phyloP scores from a whole-genome alignment of 2,113 vertebrate species.

The Ornithorhynchus anatinus region DNA sequence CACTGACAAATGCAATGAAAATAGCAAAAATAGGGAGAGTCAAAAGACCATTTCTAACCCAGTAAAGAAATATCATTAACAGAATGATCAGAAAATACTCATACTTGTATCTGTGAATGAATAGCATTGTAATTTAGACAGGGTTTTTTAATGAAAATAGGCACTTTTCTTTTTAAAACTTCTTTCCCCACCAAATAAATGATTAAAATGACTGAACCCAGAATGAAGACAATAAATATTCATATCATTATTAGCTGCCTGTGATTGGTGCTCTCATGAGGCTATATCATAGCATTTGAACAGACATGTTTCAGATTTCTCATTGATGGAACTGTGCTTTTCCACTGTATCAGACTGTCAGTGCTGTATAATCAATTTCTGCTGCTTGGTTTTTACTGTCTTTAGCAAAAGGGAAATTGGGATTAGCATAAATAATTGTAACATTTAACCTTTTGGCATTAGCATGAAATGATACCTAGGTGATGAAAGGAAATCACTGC shows the following conservation, averaged over 20 bases:
- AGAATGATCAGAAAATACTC: neutral
- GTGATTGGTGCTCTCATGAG: conserved; percentile 67
- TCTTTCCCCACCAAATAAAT: conserved; percentile 30
- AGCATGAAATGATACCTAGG: conserved; percentile 24
- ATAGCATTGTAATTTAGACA: neutral
- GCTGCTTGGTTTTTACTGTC: conserved; percentile 64
- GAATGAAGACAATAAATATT: conserved; percentile 69
- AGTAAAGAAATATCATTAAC: too few species aligned
- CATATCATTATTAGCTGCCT: conserved; percentile 54
- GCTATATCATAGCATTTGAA: conserved; percentile 40
- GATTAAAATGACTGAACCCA: conserved; percentile 54
- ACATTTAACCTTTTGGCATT: conserved; percentile 60
- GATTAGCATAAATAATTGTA: conserved; percentile 74
- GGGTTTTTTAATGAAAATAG: neutral
- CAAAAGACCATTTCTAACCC: too few species aligned
- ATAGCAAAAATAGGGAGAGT: neutral
- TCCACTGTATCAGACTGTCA: conserved; percentile 50
- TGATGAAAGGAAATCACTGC: conserved; percentile 34
- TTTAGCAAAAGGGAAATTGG: conserved; percentile 58
- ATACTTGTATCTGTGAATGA: too few species aligned
- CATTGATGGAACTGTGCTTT: conserved; percentile 59
- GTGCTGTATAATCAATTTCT: conserved; percentile 68
- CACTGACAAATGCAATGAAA: neutral
- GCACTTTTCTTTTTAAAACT: conserved; percentile 29
- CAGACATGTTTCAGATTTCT: conserved; percentile 52